Conservation (phyloP, 2,113 vertebrate species). For the Carassius gibelio region DNA sequence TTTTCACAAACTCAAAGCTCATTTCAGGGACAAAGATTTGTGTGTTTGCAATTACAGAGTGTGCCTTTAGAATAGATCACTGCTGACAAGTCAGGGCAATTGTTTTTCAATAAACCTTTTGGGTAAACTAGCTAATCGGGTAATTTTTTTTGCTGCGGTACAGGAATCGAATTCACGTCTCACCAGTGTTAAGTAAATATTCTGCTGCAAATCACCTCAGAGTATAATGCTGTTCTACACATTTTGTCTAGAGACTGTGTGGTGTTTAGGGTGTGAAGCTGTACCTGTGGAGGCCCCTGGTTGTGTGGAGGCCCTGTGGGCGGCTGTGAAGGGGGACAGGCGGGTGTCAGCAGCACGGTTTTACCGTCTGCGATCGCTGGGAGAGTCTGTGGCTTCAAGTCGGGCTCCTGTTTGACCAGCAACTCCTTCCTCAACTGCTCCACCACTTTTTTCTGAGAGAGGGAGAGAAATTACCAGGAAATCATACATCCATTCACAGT, state of each 20-base stretch:
- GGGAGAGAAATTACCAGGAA: background rate
- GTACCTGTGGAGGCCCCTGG: conserved; percentile 58
- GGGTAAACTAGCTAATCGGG: background rate
- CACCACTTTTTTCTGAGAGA: conserved; percentile 78
- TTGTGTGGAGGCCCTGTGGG: conserved; percentile 50
- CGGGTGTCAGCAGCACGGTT: conserved; percentile 45
- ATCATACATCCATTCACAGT: background rate
- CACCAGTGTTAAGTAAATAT: background rate
- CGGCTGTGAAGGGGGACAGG: conserved; percentile 36
- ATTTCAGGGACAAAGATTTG: conserved; percentile 1
- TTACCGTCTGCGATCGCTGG: conserved; percentile 54
- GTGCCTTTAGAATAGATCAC: background rate
- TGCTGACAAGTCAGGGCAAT: background rate
- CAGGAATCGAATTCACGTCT: background rate
- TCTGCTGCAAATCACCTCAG: background rate
- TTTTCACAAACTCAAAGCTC: background rate
- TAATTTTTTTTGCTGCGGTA: background rate
- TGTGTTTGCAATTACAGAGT: background rate
- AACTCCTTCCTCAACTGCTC: conserved; percentile 81
- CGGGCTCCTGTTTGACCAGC: conserved; percentile 79
- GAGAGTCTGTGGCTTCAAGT: conserved; percentile 70
- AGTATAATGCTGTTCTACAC: background rate
- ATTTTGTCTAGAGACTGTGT: too few species aligned
- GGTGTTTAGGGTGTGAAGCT: background rate
- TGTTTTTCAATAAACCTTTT: conserved; percentile 16